phyloP scores from a whole-genome alignment of 2,797 vertebrate genomes.

The Chromobotia macracanthus region DNA sequence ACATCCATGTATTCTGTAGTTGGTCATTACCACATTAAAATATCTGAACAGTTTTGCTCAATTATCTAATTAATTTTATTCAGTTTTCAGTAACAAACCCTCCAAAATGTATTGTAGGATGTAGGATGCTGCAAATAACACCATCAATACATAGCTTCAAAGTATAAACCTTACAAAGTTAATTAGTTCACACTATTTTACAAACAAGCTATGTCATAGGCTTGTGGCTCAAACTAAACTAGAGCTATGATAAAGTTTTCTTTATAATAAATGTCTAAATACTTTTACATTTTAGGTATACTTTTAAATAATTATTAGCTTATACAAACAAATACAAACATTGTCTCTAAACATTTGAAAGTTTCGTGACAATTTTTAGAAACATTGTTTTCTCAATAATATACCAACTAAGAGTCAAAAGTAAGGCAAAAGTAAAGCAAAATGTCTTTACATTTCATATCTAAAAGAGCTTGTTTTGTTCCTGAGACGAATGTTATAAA shows the following conservation, averaged over 20 bases:
- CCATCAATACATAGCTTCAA: constrained; percentile 18
- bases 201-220: neutral
- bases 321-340: constrained; percentile 52
- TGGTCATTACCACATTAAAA: no score
- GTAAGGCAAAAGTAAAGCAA: no score
- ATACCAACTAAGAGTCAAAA: neutral
- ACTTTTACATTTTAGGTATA: constrained; percentile 24
- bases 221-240: neutral
- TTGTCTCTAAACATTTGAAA: neutral
- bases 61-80: no score
- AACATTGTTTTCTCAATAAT: constrained; percentile 46
- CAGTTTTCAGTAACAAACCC: neutral
- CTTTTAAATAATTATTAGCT: neutral
- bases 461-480: neutral
- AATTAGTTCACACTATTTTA: constrained; percentile 2
- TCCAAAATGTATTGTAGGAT: constrained; percentile 14
- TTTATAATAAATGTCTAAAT: constrained; percentile 16
- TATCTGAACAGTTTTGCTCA: no score
- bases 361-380: constrained; percentile 50
- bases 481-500: constrained; percentile 35
- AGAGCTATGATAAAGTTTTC: constrained; percentile 2
- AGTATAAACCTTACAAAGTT: constrained; percentile 31
- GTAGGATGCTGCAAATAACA: constrained; percentile 37
- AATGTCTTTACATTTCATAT: neutral
- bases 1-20: no score